Base-by-base conservation (phyloP, 2,888 invertebrate species). In the Spialia ferax region DNA sequence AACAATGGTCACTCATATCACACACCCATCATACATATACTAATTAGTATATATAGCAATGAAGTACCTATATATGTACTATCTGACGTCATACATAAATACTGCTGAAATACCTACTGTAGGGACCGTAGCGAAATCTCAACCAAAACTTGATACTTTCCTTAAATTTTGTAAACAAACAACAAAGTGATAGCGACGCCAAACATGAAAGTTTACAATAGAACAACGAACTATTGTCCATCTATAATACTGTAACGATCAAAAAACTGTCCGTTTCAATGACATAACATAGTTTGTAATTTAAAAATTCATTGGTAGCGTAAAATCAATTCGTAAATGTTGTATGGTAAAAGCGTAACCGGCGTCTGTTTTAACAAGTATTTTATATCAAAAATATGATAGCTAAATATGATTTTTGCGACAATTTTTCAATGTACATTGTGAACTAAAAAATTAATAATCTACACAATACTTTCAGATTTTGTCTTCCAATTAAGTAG, bases 331-430 rank as follows among this genome's bases (percentile, higher is more conserved):
- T 67, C 35, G 15, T 56, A 64, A 63, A 68, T 69, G 55, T 55
- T 48, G 35, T 54, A 73, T 63, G 56, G 74, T 73, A 74, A 74
- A 74, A 74, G 75, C 74, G 74, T 73, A 62, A 55, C 66, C 42
- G 68, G 69, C 65, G 13, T 42, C 42, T 32, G 29, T 29, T 55
- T 55, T 66, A 67, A 55, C 61, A 61, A 67, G 67, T 55, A 61
- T 42, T 60, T n/a, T 52, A 42, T 67, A 55, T 55, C 22, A 55
- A 45, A 55, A 42, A 60, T 60, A 60, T 61, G 42, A 61, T 45
- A 22, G 66, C 42, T 32, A 67, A 42, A 48, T 59, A 56, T 20
- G 20, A 50, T 65, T 65, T 65, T 65, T 65, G 59, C 29, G 38
- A 66, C 20, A 65, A 15, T 29, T 54, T 54, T n/a, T 23, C 52